Evolutionary conservation across 1,140 invertebrate genomes (phyloP).

Genomic region (Wiebesia pumilae): DNA sequence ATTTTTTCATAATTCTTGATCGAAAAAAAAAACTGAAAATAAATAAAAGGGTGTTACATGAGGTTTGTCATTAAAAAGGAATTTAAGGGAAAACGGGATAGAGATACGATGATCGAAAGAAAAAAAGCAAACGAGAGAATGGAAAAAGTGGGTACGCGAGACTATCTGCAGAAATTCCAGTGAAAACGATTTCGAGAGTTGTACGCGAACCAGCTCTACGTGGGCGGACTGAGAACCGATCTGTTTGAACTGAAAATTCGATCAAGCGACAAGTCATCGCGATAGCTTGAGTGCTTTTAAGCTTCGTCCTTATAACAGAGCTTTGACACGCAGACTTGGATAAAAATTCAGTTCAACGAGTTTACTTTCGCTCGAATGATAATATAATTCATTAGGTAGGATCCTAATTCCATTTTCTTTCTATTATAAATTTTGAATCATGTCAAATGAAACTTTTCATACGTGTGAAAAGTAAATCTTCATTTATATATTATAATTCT

Average conservation of each 20-base stretch:
- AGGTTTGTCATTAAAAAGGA: constrained; percentile 1
- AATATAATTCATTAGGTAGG: neutral
- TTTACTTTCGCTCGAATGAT: neutral
- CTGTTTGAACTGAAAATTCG: constrained; percentile 48
- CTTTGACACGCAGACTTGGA: constrained; percentile 41
- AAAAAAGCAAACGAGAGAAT: too few species aligned
- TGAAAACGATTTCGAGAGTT: constrained; percentile 44
- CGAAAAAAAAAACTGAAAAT: neutral
- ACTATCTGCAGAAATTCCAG: constrained; percentile 42
- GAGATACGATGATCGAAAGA: neutral
- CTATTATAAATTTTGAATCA: too few species aligned
- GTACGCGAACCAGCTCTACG: constrained; percentile 32
- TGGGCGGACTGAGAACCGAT: constrained; percentile 51
- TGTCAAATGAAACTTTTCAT: too few species aligned
- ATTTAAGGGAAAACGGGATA: neutral
- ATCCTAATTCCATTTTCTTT: neutral
- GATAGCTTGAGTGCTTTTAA: constrained; percentile 47
- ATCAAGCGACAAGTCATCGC: constrained; percentile 49
- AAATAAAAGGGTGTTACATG: constrained; percentile 5
- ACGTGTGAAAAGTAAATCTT: neutral
- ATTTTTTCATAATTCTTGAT: neutral
- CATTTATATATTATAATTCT: neutral
- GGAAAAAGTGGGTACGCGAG: constrained; percentile 18
- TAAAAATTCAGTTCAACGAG: constrained; percentile 49
- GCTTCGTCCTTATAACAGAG: constrained; percentile 34